Base-by-base conservation (phyloP, 1,140 invertebrate species). In the Drosophila orosa region DNA sequence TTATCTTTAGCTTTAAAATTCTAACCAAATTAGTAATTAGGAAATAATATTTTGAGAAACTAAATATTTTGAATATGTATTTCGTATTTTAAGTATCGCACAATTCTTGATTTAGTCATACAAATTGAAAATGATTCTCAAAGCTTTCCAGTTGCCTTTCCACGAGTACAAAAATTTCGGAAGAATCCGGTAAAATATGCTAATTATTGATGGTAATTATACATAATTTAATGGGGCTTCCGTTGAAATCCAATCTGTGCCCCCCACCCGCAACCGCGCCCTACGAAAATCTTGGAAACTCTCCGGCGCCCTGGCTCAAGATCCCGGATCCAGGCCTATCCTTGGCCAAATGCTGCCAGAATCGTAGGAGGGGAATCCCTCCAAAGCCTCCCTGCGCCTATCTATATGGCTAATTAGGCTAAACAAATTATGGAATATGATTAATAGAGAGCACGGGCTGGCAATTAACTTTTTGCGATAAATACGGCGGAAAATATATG, bases 401-500 rank as follows among this genome's bases (percentile, higher is more conserved):
- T 40, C 62, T 60, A 35, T 55, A 74, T 47, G 63, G 61, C 82
- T 86, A 86, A 86, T 86, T 86, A 87, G 78, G 79, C 78, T 86
- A 78, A 86, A 62, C 83, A 86, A 86, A 86, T 86, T 86, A 86
- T 78, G 61, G 58, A 71, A 86, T 75, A 82, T 86, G 78, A 86
- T 86, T 86, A 86, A 86, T 82, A 82, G 82, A 63, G 82, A 72
- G 69, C 78, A 85, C 68, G 68, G 82, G 27, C 66, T 72, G 75
- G 82, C 81, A 86, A 86, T 86, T 86, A 86, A 81, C 74, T 81
- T 86, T 78, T 74, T 81, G 78, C 58, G 74, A 86, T 86, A 81
- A 71, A 71, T 71, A 71, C 54, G 71, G 39, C 60, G 33, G 52
- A 61, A 58, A 52, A 52, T 40, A 65, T 54, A 45, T 52, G 27